phyloP scores from a whole-genome alignment of 2,888 invertebrate species.

The Meteorus cinctellus region DNA sequence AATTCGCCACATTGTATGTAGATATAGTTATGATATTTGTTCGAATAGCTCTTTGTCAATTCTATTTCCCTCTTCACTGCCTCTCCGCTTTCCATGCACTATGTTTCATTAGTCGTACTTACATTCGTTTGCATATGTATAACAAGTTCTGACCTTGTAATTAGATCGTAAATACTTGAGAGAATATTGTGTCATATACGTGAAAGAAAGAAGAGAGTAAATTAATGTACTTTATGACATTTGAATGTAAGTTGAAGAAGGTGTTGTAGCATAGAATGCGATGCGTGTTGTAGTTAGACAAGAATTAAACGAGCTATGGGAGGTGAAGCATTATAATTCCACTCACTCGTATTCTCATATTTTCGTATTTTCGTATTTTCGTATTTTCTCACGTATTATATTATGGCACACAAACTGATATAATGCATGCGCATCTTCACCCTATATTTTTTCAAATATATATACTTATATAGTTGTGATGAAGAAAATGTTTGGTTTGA shows the following conservation, averaged over 20 bases:
- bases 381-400: constrained; percentile 14
- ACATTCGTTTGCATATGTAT: neutral
- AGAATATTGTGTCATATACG: too few relatives aligned
- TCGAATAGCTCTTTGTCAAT: neutral
- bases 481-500: too few relatives aligned
- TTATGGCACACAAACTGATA: neutral
- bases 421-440: too few relatives aligned
- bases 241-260: neutral
- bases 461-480: too few relatives aligned
- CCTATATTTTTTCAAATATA: too few relatives aligned
- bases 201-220: neutral
- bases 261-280: constrained; percentile 25
- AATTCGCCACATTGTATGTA: too few relatives aligned
- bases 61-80: neutral
- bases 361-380: too few relatives aligned
- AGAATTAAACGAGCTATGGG: constrained; percentile 53
- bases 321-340: constrained; percentile 21
- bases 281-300: constrained; percentile 53
- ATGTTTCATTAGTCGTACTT: neutral
- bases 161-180: too few relatives aligned
- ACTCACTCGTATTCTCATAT: constrained; percentile 1
- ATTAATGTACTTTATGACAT: neutral
- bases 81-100: neutral
- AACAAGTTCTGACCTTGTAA: constrained; percentile 18
- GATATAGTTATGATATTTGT: too few relatives aligned